These are phyloP conservation scores for Vanessa atalanta DNA, from an alignment of 1,140 invertebrate species.

Conservation along the genomic window DNA sequence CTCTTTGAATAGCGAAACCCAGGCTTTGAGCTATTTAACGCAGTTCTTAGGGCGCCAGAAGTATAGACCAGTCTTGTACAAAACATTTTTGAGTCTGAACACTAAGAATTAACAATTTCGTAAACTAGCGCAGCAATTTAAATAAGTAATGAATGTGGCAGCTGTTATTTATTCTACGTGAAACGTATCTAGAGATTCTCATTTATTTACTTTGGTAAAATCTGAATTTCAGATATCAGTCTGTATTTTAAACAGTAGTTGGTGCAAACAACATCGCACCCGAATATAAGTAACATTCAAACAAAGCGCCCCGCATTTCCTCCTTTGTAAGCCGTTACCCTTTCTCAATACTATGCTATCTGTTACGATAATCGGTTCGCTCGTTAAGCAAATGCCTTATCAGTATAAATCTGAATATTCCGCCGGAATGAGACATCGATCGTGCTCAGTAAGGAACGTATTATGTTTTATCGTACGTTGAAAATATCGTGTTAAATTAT, in stretches of 20 bases:
- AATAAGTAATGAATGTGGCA: no score
- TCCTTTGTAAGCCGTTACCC: conserved; percentile 20
- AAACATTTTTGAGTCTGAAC: no score
- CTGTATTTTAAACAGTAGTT: conserved; percentile 8
- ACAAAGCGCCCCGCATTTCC: conserved; percentile 28
- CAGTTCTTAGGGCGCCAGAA: no score
- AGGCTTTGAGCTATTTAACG: no score
- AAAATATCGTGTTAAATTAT: not conserved
- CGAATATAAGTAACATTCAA: conserved; percentile 14
- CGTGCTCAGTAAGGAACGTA: not conserved
- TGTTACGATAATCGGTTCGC: conserved; percentile 30
- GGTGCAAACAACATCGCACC: conserved; percentile 1
- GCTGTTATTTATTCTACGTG: not conserved
- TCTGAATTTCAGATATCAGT: conserved; percentile 15
- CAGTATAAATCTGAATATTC: conserved; percentile 28
- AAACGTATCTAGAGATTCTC: not conserved
- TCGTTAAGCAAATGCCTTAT: conserved; percentile 36
- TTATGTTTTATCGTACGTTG: not conserved
- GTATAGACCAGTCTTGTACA: no score
- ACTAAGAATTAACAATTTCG: no score
- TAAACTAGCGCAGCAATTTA: no score
- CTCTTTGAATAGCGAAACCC: no score
- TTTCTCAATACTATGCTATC: conserved; percentile 30
- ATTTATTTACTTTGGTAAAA: not conserved
- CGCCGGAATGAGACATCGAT: not conserved